Conservation (phyloP, 2,113 vertebrate species). For the Eubucco bourcierii region DNA sequence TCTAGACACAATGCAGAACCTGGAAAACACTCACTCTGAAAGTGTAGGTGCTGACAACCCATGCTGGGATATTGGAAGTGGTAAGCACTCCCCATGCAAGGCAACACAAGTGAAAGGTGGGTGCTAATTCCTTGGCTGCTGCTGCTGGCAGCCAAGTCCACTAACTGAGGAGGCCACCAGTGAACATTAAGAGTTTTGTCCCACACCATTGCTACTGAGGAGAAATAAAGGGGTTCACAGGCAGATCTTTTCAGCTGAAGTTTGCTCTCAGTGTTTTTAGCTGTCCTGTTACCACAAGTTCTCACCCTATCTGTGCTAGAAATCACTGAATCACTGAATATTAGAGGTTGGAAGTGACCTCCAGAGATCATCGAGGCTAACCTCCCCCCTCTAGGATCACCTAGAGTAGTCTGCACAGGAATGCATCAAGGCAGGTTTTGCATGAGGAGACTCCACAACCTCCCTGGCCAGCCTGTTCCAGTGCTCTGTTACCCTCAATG, state of each 20-base stretch:
- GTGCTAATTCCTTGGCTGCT: neutral
- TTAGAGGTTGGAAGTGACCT: too few species aligned
- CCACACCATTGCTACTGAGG: neutral
- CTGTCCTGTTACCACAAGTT: neutral
- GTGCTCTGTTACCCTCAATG: too few species aligned
- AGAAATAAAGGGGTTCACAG: neutral
- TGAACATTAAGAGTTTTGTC: neutral
- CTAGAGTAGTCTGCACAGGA: too few species aligned
- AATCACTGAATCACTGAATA: neutral
- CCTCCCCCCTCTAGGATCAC: too few species aligned
- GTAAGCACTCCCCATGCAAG: neutral
- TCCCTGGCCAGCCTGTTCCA: too few species aligned
- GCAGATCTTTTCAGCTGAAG: neutral
- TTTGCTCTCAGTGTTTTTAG: neutral
- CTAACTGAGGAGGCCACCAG: neutral
- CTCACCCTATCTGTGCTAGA: neutral
- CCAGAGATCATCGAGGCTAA: too few species aligned
- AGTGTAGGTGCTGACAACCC: neutral
- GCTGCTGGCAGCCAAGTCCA: neutral
- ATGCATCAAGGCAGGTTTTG: too few species aligned
- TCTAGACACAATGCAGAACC: neutral
- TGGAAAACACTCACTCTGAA: neutral
- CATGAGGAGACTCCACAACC: too few species aligned
- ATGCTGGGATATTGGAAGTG: neutral
- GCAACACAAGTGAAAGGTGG: neutral